A percentile compares a stretch with the other conserved stretches of the same genome.
Evolutionary conservation across 1,140 invertebrate genomes (phyloP).

Genomic region (Euwallacea fornicatus): DNA sequence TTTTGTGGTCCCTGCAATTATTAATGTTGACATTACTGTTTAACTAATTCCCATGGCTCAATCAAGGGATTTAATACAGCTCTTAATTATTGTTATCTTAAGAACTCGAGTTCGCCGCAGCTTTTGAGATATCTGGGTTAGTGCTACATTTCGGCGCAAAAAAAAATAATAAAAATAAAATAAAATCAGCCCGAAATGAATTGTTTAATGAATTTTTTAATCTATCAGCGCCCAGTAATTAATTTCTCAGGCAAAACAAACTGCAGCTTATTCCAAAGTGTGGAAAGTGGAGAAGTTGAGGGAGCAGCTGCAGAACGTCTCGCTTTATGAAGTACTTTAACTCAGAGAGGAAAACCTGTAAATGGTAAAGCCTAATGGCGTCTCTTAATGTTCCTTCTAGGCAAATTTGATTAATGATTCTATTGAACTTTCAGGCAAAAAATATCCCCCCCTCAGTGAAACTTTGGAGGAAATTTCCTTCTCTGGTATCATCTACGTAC

Average conservation of each 20-base stretch:
- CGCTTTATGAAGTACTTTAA: constrained; percentile 12
- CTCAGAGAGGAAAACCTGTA: constrained; percentile 11
- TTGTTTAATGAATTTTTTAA: too few relatives aligned
- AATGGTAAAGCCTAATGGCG: constrained; percentile 16
- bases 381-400: constrained; percentile 14
- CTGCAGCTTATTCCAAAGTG: constrained; percentile 16
- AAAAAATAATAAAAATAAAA: too few relatives aligned
- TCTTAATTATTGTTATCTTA: too few relatives aligned
- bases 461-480: neutral
- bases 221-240: neutral
- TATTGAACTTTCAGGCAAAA: constrained; percentile 3
- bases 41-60: neutral
- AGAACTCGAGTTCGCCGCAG: too few relatives aligned
- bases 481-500: neutral
- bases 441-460: neutral
- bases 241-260: constrained; percentile 15
- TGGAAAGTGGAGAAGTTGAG: constrained; percentile 14
- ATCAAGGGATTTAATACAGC: too few relatives aligned
- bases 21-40: constrained; percentile 1
- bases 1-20: neutral
- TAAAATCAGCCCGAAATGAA: too few relatives aligned
- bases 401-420: constrained; percentile 15
- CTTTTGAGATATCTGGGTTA: too few relatives aligned
- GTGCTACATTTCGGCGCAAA: too few relatives aligned
- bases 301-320: constrained; percentile 14